These are phyloP conservation scores for Trachymyrmex septentrionalis DNA, from an alignment of 1,140 invertebrate genomes.

Conservation along the genomic window DNA sequence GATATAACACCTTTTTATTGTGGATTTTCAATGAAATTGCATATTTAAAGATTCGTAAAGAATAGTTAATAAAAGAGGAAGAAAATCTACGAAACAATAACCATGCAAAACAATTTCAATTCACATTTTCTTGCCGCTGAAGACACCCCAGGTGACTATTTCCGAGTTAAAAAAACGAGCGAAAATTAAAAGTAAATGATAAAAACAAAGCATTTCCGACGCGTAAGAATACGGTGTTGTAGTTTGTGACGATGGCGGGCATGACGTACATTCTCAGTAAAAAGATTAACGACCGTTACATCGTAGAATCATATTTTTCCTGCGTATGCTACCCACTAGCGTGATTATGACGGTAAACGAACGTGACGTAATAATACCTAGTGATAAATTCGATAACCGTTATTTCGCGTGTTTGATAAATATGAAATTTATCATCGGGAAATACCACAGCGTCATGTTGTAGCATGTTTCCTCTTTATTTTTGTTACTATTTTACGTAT, in stretches of 20 bases:
- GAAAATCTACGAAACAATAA: no score
- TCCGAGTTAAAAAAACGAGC: neutral
- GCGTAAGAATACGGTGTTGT: neutral
- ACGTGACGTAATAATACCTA: constrained; percentile 16
- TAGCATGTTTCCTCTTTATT: neutral
- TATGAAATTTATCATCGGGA: constrained; percentile 47
- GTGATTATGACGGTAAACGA: neutral
- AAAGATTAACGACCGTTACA: constrained; percentile 23
- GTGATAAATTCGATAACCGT: constrained; percentile 52
- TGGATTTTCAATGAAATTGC: no score
- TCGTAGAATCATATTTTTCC: constrained; percentile 27
- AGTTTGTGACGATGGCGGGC: neutral
- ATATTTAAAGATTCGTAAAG: no score
- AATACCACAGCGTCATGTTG: constrained; percentile 17
- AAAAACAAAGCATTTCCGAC: neutral
- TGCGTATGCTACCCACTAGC: neutral
- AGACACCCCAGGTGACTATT: no score
- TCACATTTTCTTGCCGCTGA: no score
- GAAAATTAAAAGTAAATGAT: neutral
- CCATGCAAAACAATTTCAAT: no score
- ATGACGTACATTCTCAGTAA: neutral
- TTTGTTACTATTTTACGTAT: neutral
- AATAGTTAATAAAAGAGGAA: no score
- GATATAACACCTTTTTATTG: no score
- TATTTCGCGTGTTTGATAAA: constrained; percentile 36